Percentiles rank a stretch among this genome's conserved stretches.
These are phyloP conservation scores for Periophthalmus modestus DNA, from an alignment of 2,113 vertebrate species.

Conservation along the genomic window DNA sequence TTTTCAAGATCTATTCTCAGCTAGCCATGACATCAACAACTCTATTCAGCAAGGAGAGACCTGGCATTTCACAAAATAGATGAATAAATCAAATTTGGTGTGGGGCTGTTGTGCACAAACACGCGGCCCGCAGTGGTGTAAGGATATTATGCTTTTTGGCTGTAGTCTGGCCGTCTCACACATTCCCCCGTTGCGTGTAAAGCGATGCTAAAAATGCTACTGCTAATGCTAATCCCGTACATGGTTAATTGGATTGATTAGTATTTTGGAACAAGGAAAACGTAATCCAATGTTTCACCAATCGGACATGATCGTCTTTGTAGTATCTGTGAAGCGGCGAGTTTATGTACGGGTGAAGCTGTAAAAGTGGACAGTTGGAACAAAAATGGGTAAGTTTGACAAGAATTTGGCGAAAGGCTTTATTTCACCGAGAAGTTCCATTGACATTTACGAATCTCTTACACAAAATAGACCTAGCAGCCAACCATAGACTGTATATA, in stretches of 20 bases:
- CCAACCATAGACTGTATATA: too few relatives aligned
- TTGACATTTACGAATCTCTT: too few relatives aligned
- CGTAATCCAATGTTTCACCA: neutral
- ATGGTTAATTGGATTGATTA: neutral
- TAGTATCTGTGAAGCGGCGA: neutral
- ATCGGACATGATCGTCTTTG: neutral
- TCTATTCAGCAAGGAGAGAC: neutral
- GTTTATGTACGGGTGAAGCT: neutral
- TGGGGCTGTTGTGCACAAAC: constrained; percentile 2
- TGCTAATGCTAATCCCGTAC: neutral
- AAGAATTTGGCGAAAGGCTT: too few relatives aligned
- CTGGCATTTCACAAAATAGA: constrained; percentile 1
- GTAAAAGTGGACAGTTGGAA: too few relatives aligned
- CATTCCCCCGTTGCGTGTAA: neutral
- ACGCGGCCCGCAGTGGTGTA: neutral
- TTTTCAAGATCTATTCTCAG: constrained; percentile 1
- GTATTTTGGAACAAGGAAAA: neutral
- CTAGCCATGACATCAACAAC: neutral
- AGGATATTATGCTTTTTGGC: neutral
- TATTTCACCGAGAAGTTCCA: too few relatives aligned
- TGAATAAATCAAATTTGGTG: constrained; percentile 11
- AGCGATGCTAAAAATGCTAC: neutral
- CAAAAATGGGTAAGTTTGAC: too few relatives aligned
- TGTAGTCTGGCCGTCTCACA: neutral
- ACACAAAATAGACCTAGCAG: too few relatives aligned